Base-by-base conservation (phyloP, 2,113 vertebrate species). In the Corydoras sp. region DNA sequence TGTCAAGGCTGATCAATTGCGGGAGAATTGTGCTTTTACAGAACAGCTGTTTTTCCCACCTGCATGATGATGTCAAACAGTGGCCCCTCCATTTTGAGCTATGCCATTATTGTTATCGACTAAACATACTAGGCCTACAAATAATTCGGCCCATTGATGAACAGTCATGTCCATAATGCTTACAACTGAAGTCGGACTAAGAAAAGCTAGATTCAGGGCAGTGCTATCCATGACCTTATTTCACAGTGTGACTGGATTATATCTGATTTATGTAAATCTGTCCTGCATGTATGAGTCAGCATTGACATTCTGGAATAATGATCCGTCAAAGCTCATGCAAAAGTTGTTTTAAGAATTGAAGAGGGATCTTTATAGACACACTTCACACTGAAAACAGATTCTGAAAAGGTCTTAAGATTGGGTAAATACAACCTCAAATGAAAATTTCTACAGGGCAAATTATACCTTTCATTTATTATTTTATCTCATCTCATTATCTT, bases 11-110 rank as follows among this genome's bases (percentile, higher is more conserved):
- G 77, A 77, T 79, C 77, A 76, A 73, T 73, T 66, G 50, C 58
- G 50, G 50, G 77, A 76, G 70, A 77, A 73, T 76, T 51, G 74
- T 69, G 71, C 75, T 31, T 79, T 79, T 76, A 75, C 65, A 63
- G 61, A 79, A 79, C 77, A 77, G 58, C 73, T 64, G 72, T 56
- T 78, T 75, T 68, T 67, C 43, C 74, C 54, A 71, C 43, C 61
- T 64, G 55, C 8, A 48, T 31, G 68, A 64, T 75, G 72, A 71
- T 71, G 68, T 75, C 68, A 78, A 7, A 4, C 55, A 30, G 53
- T 24, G 18, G 18, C 18, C 18, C 18, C 18, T 24, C 48, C 9
- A 11, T 70, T 58, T 65, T 54, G 54, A 43, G 55, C 54, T 3
- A 61, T 9, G n/a, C 48, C 15, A 68, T 73, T 72, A 69, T 73